These are phyloP conservation scores for Chrysolina oricalcia DNA, from an alignment of 2,888 invertebrate species.

Conservation along the genomic window DNA sequence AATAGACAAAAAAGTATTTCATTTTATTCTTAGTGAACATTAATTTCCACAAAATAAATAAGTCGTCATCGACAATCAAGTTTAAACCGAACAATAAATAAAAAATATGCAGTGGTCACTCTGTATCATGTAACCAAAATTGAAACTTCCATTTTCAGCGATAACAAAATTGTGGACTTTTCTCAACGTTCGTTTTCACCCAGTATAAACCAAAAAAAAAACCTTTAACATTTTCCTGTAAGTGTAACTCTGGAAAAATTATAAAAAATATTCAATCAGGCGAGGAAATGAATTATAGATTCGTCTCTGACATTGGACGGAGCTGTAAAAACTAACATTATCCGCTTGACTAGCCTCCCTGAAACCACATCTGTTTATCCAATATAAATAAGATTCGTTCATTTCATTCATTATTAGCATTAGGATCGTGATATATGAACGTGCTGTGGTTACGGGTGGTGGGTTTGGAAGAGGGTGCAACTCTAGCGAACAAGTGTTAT, in stretches of 20 bases:
- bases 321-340: conserved; percentile 35
- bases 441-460: conserved; percentile 46
- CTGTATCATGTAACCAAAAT: no score
- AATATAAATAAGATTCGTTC: conserved; percentile 42
- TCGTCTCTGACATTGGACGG: neutral
- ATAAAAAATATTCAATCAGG: conserved; percentile 4
- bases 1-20: no score
- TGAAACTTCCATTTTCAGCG: no score
- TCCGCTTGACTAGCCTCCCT: conserved; percentile 39
- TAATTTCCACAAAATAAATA: no score
- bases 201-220: no score
- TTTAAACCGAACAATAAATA: no score
- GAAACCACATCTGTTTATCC: conserved; percentile 41
- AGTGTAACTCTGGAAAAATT: neutral
- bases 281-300: neutral
- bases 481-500: conserved; percentile 11
- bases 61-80: no score
- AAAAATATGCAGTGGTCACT: no score
- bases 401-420: conserved; percentile 35
- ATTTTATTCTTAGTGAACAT: no score
- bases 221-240: no score
- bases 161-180: no score
- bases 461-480: conserved; percentile 35
- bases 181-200: no score
- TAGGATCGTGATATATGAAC: conserved; percentile 38